Conservation (phyloP, 2,888 invertebrate species). For the Prosopocoilus inquinatus region DNA sequence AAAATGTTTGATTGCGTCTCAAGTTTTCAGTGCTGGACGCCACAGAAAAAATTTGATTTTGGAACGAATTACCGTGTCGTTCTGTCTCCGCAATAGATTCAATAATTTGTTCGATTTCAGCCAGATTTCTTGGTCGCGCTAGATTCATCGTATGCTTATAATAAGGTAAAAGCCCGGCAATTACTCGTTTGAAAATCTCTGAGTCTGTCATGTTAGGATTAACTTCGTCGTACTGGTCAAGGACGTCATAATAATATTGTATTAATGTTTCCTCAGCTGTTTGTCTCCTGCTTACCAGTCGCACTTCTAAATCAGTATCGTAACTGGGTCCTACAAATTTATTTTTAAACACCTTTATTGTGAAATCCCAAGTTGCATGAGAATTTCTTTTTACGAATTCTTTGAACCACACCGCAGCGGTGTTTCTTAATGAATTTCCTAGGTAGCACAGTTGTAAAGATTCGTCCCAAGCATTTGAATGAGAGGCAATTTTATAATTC, state of each 20-base stretch:
- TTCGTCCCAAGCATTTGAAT: background rate
- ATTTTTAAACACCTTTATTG: background rate
- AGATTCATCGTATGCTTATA: background rate
- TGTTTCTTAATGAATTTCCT: background rate
- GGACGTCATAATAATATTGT: background rate
- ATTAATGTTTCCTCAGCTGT: background rate
- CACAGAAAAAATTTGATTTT: background rate
- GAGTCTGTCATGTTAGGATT: background rate
- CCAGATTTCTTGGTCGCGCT: background rate
- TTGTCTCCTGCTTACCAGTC: background rate
- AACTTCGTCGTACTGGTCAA: background rate
- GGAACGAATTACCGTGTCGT: background rate
- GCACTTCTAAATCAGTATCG: background rate
- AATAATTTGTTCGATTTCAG: background rate
- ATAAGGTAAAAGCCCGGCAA: background rate
- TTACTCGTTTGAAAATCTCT: background rate
- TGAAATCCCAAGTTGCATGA: background rate
- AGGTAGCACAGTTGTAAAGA: background rate
- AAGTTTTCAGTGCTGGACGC: no score
- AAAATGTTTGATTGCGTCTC: no score
- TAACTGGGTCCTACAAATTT: slow-evolving; percentile 1
- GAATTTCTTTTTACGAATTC: background rate
- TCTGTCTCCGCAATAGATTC: background rate
- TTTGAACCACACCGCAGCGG: background rate
- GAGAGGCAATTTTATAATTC: background rate